phyloP scores from a whole-genome alignment of 2,888 invertebrate species.

The Lottia gigantea region DNA sequence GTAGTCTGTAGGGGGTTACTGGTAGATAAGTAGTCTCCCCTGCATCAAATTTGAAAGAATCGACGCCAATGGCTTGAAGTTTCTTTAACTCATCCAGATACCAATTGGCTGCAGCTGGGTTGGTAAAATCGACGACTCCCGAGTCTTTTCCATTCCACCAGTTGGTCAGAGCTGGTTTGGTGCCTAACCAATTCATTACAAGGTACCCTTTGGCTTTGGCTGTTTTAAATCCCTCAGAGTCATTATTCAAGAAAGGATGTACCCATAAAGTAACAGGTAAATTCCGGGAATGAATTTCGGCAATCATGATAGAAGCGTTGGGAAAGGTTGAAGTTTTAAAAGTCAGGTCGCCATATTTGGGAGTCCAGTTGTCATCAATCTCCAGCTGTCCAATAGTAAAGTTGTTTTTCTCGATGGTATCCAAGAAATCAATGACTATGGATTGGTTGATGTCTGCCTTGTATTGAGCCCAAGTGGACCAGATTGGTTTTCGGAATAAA shows the following conservation, averaged over 20 bases:
- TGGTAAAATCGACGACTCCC: slow-evolving; percentile 85
- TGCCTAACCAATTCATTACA: slow-evolving; percentile 33
- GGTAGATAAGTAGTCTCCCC: slow-evolving; percentile 68
- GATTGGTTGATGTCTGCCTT: slow-evolving; percentile 76
- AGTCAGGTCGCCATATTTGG: slow-evolving; percentile 83
- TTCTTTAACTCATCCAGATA: slow-evolving; percentile 76
- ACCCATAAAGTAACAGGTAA: slow-evolving; percentile 84
- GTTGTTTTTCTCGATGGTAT: slow-evolving; percentile 38
- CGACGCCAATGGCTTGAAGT: slow-evolving; percentile 78
- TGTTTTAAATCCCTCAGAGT: slow-evolving; percentile 80
- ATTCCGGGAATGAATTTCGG: slow-evolving; percentile 72
- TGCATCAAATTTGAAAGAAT: slow-evolving; percentile 90
- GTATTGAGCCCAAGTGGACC: slow-evolving; percentile 90
- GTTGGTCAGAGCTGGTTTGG: slow-evolving; percentile 71
- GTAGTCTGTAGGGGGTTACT: slow-evolving; percentile 28
- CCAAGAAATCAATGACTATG: slow-evolving; percentile 40
- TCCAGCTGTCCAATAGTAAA: slow-evolving; percentile 70
- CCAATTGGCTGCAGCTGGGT: slow-evolving; percentile 85
- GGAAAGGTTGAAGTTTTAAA: slow-evolving; percentile 80
- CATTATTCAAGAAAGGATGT: slow-evolving; percentile 72
- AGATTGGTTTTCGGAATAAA: slow-evolving; percentile 83
- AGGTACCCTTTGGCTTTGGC: slow-evolving; percentile 76
- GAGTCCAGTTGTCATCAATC: slow-evolving; percentile 87
- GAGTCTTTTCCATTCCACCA: slow-evolving; percentile 82
- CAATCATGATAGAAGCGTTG: slow-evolving; percentile 71